Evolutionary conservation across 2,888 invertebrate species (phyloP).

Genomic region (Labia minor): DNA sequence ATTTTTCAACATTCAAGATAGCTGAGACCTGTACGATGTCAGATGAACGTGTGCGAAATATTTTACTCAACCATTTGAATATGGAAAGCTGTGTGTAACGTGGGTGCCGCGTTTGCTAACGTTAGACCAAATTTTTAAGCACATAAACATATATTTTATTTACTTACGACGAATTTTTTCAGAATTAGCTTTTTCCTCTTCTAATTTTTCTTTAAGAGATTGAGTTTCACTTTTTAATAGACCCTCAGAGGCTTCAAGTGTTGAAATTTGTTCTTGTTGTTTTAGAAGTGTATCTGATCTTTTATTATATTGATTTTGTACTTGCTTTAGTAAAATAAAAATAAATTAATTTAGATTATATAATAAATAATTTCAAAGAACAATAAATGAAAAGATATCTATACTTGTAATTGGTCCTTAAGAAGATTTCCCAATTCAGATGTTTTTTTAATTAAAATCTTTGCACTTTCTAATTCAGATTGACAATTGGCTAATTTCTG

Average conservation of each 20-base stretch:
- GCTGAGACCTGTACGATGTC: too few species aligned
- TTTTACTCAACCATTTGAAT: too few species aligned
- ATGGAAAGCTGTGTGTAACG: too few species aligned
- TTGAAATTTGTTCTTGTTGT: conserved; percentile 24
- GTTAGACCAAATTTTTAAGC: conserved; percentile 32
- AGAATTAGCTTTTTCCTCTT: conserved; percentile 30
- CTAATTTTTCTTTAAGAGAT: conserved; percentile 32
- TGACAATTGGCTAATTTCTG: conserved; percentile 26
- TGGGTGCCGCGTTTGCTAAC: too few species aligned
- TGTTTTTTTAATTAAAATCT: conserved; percentile 30
- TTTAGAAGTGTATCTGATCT: conserved; percentile 21
- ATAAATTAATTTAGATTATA: neutral
- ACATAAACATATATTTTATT: too few species aligned
- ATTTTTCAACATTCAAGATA: too few species aligned
- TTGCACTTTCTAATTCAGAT: conserved; percentile 30
- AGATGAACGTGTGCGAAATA: too few species aligned
- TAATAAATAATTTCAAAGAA: neutral
- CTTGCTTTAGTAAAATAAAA: neutral
- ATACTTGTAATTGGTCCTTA: conserved; percentile 24
- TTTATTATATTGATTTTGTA: neutral
- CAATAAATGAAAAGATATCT: neutral
- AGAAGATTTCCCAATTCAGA: conserved; percentile 24
- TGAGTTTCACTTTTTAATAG: conserved; percentile 31
- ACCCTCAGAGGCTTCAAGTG: conserved; percentile 26
- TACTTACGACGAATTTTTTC: conserved; percentile 31